Base-by-base conservation (phyloP, 1,140 invertebrate species). In the Ips nitidus region DNA sequence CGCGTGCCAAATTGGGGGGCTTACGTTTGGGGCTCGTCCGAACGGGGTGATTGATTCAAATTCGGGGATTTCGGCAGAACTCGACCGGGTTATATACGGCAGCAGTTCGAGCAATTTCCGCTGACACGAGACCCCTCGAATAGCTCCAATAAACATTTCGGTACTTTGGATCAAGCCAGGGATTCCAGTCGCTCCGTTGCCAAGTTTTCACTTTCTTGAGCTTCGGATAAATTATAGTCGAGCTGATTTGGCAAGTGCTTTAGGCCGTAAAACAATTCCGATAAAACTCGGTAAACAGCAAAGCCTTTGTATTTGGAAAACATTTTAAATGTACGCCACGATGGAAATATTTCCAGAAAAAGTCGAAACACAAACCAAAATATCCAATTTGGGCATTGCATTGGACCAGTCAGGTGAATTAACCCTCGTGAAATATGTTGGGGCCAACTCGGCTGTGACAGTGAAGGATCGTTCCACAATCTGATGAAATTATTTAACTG, bases 401-500 rank as follows among this genome's bases (percentile, higher is more conserved):
- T 38, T 43, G 67, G 39, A 60, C 60, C 73, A 22, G 75, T 76
- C 75, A 76, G 75, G 73, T 73, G 75, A 73, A 73, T 76, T 76
- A 76, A 45, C 42, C 60, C 64, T 66, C 39, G 75, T 76, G 74
- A 76, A 76, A 75, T 76, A 76, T 76, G 71, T 67, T 67, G 43
- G 62, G 70, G 52, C 53, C 67, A 53, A 69, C 70, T 64, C 60
- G 42, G 43, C 47, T 7, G 47, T 57, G 73, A 73, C 75, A 74
- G 69, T 74, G 75, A 76, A 71, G 71, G 70, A 76, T 76, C 70
- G 70, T 70, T 37, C 42, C 59, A 66, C 66, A 73, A 74, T 74
- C 71, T 71, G 65, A 66, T 69, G 72, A 75, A 76, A 76, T 76
- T 76, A 74, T 76, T 76, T 71, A 66, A 66, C 69, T 66, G 65